Evolutionary conservation across 2,113 vertebrate genomes (phyloP), one percentile per base, ranked within the genome.

Genomic region (human (Homo sapiens)): DNA sequence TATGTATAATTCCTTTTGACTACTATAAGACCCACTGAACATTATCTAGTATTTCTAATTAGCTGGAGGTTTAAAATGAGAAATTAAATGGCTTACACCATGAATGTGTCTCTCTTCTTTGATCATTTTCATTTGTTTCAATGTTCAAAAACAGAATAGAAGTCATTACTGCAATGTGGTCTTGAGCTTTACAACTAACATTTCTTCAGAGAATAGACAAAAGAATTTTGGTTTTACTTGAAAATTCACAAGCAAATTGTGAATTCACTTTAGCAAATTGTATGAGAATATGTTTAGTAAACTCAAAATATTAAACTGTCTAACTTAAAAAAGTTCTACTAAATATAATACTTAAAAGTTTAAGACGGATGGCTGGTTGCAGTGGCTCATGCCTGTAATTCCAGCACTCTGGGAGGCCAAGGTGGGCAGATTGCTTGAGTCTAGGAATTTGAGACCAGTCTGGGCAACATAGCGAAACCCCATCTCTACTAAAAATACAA

Each of bases 41-140:
- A 87, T 92, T 82, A 78, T 84, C 57, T 92, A 94, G 43, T 90
- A 81, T 93, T 82, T 96, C 95, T 85, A 92, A 96, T 78, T 95
- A 90, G 70, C 80, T 82, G 25, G 59, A 95, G 64, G 45, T 93
- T 92, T 95, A 93, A 94, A 95, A 96, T 40, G 25, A 96, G 81
- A 96, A 96, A 90, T 92, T 78, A 90, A 97, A 85, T 52, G 59
- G 32, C 45, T 90, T 84, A 23, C 18, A 61, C 18, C 78, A 57
- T 81, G 55, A 81, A 90, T 64, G 43, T 79, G 22, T 94, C 86
- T 96, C 87, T 86, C 84, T 82, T 86, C 84, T 89, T 97, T 35
- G 73, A 75, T 89, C 81, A 79, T 83, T 95, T 96, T 94, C 76
- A 75, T 79, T 89, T 92, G 72, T 97, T 89, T 82, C 64, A 85